Percentiles rank a stretch among this genome's conserved stretches.
Conservation (phyloP, 2,888 invertebrate genomes). For the Amblyjoppa proteus region DNA sequence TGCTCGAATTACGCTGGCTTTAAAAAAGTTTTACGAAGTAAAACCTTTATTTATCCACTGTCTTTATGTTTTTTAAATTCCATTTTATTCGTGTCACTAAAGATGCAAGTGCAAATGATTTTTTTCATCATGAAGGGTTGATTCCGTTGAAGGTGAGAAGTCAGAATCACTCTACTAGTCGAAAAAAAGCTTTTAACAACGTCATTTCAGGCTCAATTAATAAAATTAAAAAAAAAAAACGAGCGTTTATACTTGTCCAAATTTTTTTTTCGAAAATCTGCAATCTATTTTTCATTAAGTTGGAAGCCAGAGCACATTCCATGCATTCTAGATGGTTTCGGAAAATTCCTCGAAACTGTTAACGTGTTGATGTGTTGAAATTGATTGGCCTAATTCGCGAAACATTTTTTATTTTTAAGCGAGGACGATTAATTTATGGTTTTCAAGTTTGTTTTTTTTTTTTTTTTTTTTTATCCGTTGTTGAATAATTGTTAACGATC, state of each 20-base stretch:
- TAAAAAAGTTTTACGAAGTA: neutral
- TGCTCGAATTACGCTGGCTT: neutral
- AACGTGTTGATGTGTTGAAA: neutral
- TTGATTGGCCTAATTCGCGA: slow-evolving; percentile 13
- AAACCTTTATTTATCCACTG: neutral
- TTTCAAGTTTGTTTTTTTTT: slow-evolving; percentile 30
- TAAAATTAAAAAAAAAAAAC: no score
- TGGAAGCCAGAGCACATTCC: neutral
- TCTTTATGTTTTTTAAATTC: neutral
- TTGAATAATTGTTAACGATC: slow-evolving; percentile 57
- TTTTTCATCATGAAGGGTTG: no score
- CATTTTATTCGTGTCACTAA: no score
- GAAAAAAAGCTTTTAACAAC: no score
- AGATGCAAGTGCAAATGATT: no score
- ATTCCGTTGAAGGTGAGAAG: no score
- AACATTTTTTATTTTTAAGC: neutral
- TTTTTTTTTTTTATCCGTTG: slow-evolving; percentile 34
- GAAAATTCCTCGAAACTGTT: no score
- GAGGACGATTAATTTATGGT: neutral
- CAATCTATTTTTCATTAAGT: no score
- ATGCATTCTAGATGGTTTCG: neutral
- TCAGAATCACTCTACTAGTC: no score
- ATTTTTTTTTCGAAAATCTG: no score
- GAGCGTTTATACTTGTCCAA: no score
- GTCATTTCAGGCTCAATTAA: no score